A percentile compares a stretch with the other conserved stretches of the same genome.
Conservation (phyloP, 2,113 vertebrate genomes). For the Chinchilla lanigera region DNA sequence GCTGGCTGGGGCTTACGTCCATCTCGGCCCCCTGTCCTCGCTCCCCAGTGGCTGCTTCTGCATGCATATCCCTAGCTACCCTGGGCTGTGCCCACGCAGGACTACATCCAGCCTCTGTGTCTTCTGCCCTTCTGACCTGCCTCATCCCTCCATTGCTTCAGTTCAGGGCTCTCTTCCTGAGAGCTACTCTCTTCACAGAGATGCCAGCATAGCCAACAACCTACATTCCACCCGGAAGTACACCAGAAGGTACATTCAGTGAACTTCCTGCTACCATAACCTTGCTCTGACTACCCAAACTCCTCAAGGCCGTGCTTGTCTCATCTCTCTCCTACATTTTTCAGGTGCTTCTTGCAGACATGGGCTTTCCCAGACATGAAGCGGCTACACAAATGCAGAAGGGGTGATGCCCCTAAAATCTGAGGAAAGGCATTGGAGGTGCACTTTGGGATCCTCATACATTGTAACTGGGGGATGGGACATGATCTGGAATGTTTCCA, state of each 20-base stretch:
- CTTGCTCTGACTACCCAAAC: background rate
- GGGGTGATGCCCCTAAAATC: background rate
- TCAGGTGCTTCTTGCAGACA: background rate
- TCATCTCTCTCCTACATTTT: background rate
- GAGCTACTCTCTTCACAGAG: background rate
- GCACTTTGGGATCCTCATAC: background rate
- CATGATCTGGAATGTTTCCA: background rate
- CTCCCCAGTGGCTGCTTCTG: too few relatives aligned
- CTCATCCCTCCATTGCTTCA: too few relatives aligned
- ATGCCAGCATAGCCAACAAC: background rate
- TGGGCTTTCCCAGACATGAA: background rate
- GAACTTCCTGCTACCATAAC: background rate
- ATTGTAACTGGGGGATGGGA: background rate
- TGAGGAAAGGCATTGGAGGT: background rate
- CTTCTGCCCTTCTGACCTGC: background rate
- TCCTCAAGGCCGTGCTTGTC: background rate
- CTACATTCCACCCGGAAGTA: background rate
- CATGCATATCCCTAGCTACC: too few relatives aligned
- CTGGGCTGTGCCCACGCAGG: background rate
- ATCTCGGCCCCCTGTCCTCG: rapidly evolving
- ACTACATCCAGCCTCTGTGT: background rate
- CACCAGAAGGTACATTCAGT: background rate
- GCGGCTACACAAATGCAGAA: background rate
- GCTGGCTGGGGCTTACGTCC: background rate
- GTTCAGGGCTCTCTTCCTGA: background rate